These are phyloP conservation scores for Selene dorsalis DNA, from an alignment of 2,797 vertebrate genomes.

Conservation along the genomic window DNA sequence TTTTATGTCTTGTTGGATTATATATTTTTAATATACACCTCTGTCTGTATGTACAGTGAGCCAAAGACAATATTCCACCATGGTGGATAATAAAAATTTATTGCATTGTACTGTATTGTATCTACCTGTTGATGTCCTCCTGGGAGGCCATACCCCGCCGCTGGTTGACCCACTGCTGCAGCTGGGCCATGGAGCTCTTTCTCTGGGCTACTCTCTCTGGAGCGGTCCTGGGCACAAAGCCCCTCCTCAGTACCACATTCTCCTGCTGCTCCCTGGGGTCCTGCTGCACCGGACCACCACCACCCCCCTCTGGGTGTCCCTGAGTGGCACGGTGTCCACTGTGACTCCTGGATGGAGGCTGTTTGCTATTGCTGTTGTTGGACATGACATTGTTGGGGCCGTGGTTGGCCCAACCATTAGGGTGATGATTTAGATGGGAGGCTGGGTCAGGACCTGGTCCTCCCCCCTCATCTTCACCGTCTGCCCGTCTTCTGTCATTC, in stretches of 20 bases:
- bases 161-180: conserved; percentile 97
- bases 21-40: too few relatives aligned
- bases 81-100: too few relatives aligned
- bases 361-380: conserved; percentile 56
- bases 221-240: conserved; percentile 85
- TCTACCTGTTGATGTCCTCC: conserved; percentile 91
- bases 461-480: conserved; percentile 45
- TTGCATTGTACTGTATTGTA: too few relatives aligned
- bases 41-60: too few relatives aligned
- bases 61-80: too few relatives aligned
- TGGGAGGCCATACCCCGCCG: conserved; percentile 83
- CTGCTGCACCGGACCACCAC: fast-evolving
- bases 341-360: conserved; percentile 70
- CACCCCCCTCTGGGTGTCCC: conserved; percentile 49
- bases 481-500: conserved; percentile 31
- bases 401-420: conserved; percentile 63
- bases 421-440: conserved; percentile 33
- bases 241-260: conserved; percentile 80
- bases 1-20: too few relatives aligned
- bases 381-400: conserved; percentile 74
- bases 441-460: not conserved
- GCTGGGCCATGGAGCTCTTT: conserved; percentile 95
- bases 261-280: conserved; percentile 75
- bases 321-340: conserved; percentile 47
- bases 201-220: conserved; percentile 93